A percentile compares a stretch with the other conserved stretches of the same genome.
Conservation (phyloP, 2,888 invertebrate genomes). For the Ptychoptera albimana region DNA sequence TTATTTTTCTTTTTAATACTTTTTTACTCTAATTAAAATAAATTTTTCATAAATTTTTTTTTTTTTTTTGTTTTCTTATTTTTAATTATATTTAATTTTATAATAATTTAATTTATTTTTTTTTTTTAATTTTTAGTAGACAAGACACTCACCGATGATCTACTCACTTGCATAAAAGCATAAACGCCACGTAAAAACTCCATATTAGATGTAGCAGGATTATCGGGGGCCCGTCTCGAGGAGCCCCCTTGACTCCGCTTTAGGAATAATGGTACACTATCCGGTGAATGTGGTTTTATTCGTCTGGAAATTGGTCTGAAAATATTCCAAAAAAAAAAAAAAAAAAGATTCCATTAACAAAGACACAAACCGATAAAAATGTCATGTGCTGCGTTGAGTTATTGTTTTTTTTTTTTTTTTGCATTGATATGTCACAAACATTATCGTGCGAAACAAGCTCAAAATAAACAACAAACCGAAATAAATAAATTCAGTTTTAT, state of each 20-base stretch:
- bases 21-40: too few relatives aligned
- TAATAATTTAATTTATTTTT: slow-evolving; percentile 1
- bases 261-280: slow-evolving; percentile 30
- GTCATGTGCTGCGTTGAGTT: too few relatives aligned
- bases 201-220: slow-evolving; percentile 20
- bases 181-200: slow-evolving; percentile 35
- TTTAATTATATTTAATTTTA: not conserved
- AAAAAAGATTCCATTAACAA: not conserved
- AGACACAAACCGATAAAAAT: too few relatives aligned
- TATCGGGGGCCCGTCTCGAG: slow-evolving; percentile 8
- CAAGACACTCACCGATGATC: slow-evolving; percentile 33
- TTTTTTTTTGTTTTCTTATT: slow-evolving; percentile 8
- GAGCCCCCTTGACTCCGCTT: slow-evolving; percentile 26
- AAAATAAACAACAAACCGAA: too few relatives aligned
- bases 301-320: slow-evolving; percentile 27
- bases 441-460: too few relatives aligned
- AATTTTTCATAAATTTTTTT: too few relatives aligned
- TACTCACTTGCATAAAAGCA: slow-evolving; percentile 36
- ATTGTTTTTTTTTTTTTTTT: too few relatives aligned
- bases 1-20: too few relatives aligned
- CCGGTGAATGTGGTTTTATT: slow-evolving; percentile 30
- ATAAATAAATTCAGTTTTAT: too few relatives aligned
- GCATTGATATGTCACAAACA: too few relatives aligned
- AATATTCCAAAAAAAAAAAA: not conserved
- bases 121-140: slow-evolving; percentile 21